phyloP scores from a whole-genome alignment of 92 coral and sea anemone genomes.

The Palythoa heliodiscus region DNA sequence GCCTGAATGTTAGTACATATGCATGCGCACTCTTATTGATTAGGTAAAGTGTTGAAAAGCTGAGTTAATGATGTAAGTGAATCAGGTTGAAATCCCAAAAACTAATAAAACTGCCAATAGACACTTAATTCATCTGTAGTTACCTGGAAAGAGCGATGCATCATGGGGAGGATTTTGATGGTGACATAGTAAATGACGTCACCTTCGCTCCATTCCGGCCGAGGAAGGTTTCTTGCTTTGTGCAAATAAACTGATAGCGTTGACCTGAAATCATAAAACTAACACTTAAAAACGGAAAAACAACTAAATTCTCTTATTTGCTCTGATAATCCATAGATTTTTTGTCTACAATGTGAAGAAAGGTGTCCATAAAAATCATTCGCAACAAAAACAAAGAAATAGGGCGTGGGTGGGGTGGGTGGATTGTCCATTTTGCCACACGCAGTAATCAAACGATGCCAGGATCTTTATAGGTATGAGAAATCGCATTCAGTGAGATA shows the following conservation, averaged over 20 bases:
- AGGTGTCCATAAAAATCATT: too few species aligned
- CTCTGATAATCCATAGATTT: too few species aligned
- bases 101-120: not conserved
- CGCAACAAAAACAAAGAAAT: too few species aligned
- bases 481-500: too few species aligned
- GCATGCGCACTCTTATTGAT: not conserved
- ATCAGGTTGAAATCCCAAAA: not conserved
- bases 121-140: conserved; percentile 49
- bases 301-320: not conserved
- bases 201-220: conserved; percentile 49
- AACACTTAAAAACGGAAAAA: not conserved
- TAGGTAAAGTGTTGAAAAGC: not conserved
- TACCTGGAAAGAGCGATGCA: conserved; percentile 87
- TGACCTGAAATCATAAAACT: conserved; percentile 55
- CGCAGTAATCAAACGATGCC: too few species aligned
- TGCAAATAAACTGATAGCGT: conserved; percentile 66
- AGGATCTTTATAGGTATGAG: too few species aligned
- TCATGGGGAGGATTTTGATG: conserved; percentile 76
- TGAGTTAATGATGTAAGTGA: not conserved
- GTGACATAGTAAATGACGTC: conserved; percentile 82
- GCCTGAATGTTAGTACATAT: too few species aligned
- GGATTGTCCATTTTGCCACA: too few species aligned
- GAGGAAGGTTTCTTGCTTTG: conserved; percentile 53
- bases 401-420: too few species aligned
- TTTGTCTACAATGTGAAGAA: too few species aligned